Evolutionary conservation across 2,888 invertebrate genomes (phyloP).

Genomic region (Tetrapedia diversipes): DNA sequence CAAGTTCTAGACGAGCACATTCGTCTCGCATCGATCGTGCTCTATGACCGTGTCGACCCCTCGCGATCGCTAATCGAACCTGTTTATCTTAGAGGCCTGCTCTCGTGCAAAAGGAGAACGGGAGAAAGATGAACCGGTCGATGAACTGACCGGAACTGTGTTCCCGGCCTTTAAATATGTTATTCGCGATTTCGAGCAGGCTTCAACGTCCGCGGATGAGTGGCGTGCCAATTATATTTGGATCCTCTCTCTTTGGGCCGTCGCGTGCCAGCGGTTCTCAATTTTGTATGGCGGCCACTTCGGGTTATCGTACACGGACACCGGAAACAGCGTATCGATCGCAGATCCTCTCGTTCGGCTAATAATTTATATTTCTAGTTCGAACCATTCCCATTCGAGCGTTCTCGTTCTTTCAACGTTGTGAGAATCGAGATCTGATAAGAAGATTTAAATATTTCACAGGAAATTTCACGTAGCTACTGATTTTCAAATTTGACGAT

Average conservation of each 20-base stretch:
- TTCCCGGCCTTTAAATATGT: constrained; percentile 21
- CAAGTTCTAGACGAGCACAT: constrained; percentile 50
- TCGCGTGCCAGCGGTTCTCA: constrained; percentile 9
- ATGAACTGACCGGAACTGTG: constrained; percentile 41
- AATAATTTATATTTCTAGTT: too few species aligned
- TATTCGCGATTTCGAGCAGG: constrained; percentile 20
- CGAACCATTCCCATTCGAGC: too few species aligned
- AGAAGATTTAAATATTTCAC: too few species aligned
- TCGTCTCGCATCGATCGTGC: constrained; percentile 62
- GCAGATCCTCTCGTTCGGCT: too few species aligned
- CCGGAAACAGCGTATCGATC: too few species aligned
- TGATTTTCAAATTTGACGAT: too few species aligned
- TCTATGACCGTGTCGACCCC: constrained; percentile 69
- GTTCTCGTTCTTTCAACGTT: too few species aligned
- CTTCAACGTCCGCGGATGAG: constrained; percentile 1
- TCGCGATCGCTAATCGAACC: constrained; percentile 71
- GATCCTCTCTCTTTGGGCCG: constrained; percentile 4
- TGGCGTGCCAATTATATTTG: constrained; percentile 32
- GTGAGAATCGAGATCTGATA: too few species aligned
- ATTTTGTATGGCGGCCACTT: background rate
- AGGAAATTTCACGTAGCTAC: too few species aligned
- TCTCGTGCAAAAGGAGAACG: constrained; percentile 27
- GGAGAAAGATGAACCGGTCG: constrained; percentile 31
- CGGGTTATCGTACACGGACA: too few species aligned
- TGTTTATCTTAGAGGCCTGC: constrained; percentile 67